Conservation (phyloP, 2,888 invertebrate species). For the Nymphalis urticae region DNA sequence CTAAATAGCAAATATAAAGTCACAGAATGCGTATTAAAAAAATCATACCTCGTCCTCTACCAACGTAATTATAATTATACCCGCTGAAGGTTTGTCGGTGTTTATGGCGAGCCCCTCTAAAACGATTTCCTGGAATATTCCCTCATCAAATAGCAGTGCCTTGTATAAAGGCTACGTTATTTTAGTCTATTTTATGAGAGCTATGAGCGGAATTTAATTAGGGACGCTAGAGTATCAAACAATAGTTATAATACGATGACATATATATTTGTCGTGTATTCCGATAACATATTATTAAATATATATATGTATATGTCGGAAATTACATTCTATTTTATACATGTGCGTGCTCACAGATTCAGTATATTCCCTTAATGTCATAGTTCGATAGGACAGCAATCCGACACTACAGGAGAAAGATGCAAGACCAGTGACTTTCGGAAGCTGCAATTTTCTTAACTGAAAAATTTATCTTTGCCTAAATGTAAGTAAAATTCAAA, state of each 20-base stretch:
- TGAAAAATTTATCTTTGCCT: too few species aligned
- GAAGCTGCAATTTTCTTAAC: too few species aligned
- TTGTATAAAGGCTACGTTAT: constrained; percentile 22
- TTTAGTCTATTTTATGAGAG: constrained; percentile 26
- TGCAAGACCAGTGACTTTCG: too few species aligned
- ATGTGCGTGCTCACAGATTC: too few species aligned
- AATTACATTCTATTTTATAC: too few species aligned
- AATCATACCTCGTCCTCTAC: neutral
- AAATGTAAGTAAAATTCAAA: too few species aligned
- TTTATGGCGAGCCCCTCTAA: constrained; percentile 17
- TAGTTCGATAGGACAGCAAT: too few species aligned
- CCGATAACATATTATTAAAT: neutral
- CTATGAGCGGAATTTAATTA: constrained; percentile 32
- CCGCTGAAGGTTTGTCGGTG: constrained; percentile 4
- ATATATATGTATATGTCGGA: too few species aligned
- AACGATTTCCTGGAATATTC: constrained; percentile 29
- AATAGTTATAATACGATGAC: constrained; percentile 1
- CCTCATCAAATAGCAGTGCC: constrained; percentile 21
- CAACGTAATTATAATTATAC: constrained; percentile 12
- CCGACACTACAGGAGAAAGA: too few species aligned
- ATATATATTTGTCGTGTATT: neutral
- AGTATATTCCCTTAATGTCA: too few species aligned
- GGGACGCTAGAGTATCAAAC: constrained; percentile 19
- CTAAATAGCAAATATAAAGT: too few species aligned
- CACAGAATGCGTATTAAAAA: neutral